Percentiles rank a stretch among this genome's conserved stretches.
phyloP scores from a whole-genome alignment of 2,113 vertebrate genomes.

The Neogale vison region DNA sequence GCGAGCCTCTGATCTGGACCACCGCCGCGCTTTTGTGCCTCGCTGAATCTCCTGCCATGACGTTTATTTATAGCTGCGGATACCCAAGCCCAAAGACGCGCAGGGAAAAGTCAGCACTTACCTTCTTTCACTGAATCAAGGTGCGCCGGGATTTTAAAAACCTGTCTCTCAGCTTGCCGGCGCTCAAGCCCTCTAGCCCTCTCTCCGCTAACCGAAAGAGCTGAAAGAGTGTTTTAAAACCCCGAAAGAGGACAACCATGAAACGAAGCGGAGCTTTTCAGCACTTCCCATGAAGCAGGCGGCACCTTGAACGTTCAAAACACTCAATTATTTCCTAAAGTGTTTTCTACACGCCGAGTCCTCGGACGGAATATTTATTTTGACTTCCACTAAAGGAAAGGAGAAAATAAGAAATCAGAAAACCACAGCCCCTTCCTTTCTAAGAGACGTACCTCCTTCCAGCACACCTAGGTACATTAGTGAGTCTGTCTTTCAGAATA shows the following conservation, averaged over 20 bases:
- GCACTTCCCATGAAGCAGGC: background rate
- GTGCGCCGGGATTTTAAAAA: background rate
- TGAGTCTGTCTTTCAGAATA: background rate
- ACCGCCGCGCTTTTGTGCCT: background rate
- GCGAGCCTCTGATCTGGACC: background rate
- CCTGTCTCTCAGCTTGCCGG: background rate
- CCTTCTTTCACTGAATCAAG: background rate
- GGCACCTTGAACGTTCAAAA: background rate
- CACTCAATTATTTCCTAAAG: background rate
- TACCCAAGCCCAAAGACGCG: background rate
- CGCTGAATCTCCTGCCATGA: fast-evolving
- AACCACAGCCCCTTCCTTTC: background rate
- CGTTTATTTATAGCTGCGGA: background rate
- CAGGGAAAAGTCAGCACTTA: no score
- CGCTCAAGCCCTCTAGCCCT: background rate
- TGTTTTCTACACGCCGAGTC: background rate
- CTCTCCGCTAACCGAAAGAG: background rate
- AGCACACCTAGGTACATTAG: background rate
- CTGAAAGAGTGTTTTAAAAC: background rate
- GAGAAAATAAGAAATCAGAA: background rate
- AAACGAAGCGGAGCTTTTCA: background rate
- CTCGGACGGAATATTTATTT: background rate
- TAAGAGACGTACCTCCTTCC: no score
- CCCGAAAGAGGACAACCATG: background rate
- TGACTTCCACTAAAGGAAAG: background rate